These are phyloP conservation scores for Eupeodes latifasciatus DNA, from an alignment of 2,888 invertebrate genomes.

Conservation along the genomic window DNA sequence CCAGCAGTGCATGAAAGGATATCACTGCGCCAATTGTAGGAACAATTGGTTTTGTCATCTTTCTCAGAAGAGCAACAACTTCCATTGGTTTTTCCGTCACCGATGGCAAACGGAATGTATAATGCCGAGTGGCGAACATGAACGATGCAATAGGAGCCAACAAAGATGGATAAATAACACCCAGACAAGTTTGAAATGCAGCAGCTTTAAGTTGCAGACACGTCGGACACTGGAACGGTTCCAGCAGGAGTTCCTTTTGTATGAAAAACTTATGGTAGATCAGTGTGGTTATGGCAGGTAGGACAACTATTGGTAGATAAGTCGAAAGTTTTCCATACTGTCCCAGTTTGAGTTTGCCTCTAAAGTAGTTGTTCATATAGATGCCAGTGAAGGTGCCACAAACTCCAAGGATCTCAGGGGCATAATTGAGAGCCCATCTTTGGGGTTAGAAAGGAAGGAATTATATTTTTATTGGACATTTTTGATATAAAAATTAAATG, in stretches of 20 bases:
- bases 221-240: slow-evolving; percentile 86
- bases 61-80: slow-evolving; percentile 85
- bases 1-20: slow-evolving; percentile 85
- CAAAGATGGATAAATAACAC: slow-evolving; percentile 87
- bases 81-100: slow-evolving; percentile 86
- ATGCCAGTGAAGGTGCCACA: slow-evolving; percentile 86
- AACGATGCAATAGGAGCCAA: slow-evolving; percentile 87
- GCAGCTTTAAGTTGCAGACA: slow-evolving; percentile 88
- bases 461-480: slow-evolving; percentile 49
- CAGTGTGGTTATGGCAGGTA: slow-evolving; percentile 86
- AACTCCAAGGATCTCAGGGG: slow-evolving; percentile 85
- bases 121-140: slow-evolving; percentile 87
- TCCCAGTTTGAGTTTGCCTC: slow-evolving; percentile 87
- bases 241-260: slow-evolving; percentile 86
- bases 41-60: slow-evolving; percentile 85
- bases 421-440: slow-evolving; percentile 86
- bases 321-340: slow-evolving; percentile 86
- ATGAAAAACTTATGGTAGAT: slow-evolving; percentile 86
- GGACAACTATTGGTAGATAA: slow-evolving; percentile 86
- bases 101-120: slow-evolving; percentile 88
- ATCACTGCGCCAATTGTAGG: slow-evolving; percentile 85
- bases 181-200: slow-evolving; percentile 85
- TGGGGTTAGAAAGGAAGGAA: slow-evolving; percentile 65
- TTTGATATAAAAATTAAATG: slow-evolving; percentile 59
- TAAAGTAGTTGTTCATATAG: slow-evolving; percentile 87